These are phyloP conservation scores for Bos javanicus DNA, from an alignment of 2,113 vertebrate genomes.

Conservation along the genomic window DNA sequence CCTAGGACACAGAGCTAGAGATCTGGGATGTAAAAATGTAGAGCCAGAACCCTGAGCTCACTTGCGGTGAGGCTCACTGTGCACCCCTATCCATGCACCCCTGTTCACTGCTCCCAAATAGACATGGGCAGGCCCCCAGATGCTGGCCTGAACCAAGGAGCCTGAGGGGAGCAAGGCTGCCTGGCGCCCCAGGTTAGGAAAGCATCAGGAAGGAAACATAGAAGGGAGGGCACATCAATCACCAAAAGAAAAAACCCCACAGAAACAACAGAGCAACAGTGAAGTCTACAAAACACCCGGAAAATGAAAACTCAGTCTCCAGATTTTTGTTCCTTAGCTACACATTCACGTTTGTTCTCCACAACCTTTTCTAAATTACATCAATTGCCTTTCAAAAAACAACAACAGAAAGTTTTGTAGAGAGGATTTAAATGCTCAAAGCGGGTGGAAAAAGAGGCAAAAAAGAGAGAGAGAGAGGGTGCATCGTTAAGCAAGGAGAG, in stretches of 20 bases:
- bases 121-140: not conserved
- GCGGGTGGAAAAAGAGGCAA: slow-evolving; percentile 48
- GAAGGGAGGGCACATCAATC: slow-evolving; percentile 24
- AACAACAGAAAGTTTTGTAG: slow-evolving; percentile 46
- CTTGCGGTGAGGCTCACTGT: not conserved
- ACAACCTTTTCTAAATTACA: slow-evolving; percentile 68
- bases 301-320: slow-evolving; percentile 39
- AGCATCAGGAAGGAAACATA: not conserved
- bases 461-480: not conserved
- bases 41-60: not conserved
- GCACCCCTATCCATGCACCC: not conserved
- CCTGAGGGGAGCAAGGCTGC: not conserved
- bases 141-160: not conserved
- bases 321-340: slow-evolving; percentile 52
- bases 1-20: not conserved
- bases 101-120: not conserved
- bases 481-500: slow-evolving; percentile 62
- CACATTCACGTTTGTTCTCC: slow-evolving; percentile 54
- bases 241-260: not conserved
- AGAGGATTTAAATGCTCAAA: slow-evolving; percentile 64
- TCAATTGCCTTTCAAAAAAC: slow-evolving; percentile 60
- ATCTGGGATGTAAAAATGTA: not conserved
- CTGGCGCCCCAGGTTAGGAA: not conserved
- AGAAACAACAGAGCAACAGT: slow-evolving; percentile 39
- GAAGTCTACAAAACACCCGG: not conserved